A percentile compares a stretch with the other conserved stretches of the same genome.
Conservation (phyloP, 2,797 vertebrate species). For the Natrix natrix region DNA sequence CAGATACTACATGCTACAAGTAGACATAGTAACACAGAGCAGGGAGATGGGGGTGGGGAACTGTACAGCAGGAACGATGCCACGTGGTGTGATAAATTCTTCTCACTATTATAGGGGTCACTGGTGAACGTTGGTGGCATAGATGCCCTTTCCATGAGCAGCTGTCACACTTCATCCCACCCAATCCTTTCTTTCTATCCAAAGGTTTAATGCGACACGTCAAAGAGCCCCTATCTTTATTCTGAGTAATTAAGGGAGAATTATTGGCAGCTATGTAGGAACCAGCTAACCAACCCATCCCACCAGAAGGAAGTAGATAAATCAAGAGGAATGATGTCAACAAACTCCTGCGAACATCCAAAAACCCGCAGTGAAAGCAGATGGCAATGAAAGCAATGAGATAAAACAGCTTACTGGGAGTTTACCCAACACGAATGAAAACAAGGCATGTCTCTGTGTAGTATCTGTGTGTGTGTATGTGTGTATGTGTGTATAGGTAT, state of each 20-base stretch:
- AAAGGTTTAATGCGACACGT: neutral
- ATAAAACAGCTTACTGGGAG: constrained; percentile 33
- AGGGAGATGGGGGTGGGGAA: neutral
- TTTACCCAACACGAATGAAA: constrained; percentile 16
- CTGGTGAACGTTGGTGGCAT: neutral
- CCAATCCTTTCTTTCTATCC: neutral
- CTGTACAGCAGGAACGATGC: neutral
- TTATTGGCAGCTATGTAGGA: constrained; percentile 7
- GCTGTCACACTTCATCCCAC: neutral
- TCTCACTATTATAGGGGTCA: neutral
- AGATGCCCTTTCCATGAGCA: neutral
- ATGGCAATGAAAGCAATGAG: constrained; percentile 42
- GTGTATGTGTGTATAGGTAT: neutral
- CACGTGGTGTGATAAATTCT: neutral
- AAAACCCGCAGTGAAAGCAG: constrained; percentile 48
- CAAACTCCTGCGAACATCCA: constrained; percentile 43
- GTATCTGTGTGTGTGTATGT: neutral
- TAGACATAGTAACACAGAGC: neutral
- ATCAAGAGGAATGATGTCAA: constrained; percentile 24
- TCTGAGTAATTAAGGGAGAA: constrained; percentile 22
- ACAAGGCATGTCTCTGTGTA: neutral
- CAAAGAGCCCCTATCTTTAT: neutral
- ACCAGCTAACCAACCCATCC: neutral
- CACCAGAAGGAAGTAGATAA: constrained; percentile 19
- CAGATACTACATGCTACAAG: neutral